These are phyloP conservation scores for Agonopterix alstromeriana DNA, from an alignment of 2,888 invertebrate genomes.

Conservation along the genomic window DNA sequence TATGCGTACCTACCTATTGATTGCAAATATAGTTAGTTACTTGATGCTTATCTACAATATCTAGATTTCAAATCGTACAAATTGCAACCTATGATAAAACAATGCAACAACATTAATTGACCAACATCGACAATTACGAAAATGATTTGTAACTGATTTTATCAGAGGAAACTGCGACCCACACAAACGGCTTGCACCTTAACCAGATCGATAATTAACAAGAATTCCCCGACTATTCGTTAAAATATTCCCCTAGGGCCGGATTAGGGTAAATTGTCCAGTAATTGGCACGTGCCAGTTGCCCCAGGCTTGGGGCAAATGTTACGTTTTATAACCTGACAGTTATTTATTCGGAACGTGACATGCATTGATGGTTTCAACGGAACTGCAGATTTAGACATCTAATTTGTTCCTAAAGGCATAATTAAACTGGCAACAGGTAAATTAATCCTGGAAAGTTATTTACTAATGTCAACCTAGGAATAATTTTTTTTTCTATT, in stretches of 20 bases:
- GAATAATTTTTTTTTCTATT: too few relatives aligned
- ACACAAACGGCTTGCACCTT: slow-evolving; percentile 22
- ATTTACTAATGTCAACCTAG: too few relatives aligned
- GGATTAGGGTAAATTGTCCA: slow-evolving; percentile 21
- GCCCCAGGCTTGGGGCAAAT: neutral
- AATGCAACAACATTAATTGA: slow-evolving; percentile 35
- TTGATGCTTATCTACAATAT: too few relatives aligned
- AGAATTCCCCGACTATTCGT: slow-evolving; percentile 10
- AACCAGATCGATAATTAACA: slow-evolving; percentile 32
- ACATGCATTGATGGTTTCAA: too few relatives aligned
- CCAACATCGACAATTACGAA: slow-evolving; percentile 37
- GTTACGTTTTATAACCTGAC: too few relatives aligned
- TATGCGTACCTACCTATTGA: too few relatives aligned
- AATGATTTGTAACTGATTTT: slow-evolving; percentile 38
- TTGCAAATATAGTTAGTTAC: too few relatives aligned
- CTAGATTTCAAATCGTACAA: slow-evolving; percentile 2
- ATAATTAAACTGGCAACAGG: too few relatives aligned
- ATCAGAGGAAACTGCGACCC: slow-evolving; percentile 21
- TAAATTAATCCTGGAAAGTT: too few relatives aligned
- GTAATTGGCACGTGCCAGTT: slow-evolving; percentile 14
- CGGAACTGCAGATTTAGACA: too few relatives aligned
- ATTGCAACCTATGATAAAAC: slow-evolving; percentile 19
- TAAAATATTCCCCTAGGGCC: slow-evolving; percentile 21
- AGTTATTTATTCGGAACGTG: too few relatives aligned
- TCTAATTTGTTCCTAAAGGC: too few relatives aligned